Evolutionary conservation across 2,888 invertebrate species (phyloP).

Genomic region (Meteorus colon): DNA sequence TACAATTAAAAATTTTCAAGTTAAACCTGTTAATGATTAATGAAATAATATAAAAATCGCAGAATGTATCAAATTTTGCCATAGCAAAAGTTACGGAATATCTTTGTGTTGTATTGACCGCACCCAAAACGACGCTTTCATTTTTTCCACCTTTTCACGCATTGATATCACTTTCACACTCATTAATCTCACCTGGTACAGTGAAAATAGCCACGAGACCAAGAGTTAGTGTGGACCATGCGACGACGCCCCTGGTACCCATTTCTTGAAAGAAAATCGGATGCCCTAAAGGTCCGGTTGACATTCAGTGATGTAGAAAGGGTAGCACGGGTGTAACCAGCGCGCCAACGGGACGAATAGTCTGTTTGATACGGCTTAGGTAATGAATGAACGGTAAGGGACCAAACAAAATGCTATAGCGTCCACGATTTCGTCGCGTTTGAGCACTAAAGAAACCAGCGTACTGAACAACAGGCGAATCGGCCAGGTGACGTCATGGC

Average conservation of each 20-base stretch:
- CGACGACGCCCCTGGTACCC: conserved; percentile 41
- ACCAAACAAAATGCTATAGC: conserved; percentile 33
- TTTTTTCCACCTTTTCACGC: background rate
- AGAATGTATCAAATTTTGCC: background rate
- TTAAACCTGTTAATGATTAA: background rate
- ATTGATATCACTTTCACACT: background rate
- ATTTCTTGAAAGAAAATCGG: conserved; percentile 34
- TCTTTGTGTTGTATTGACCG: conserved; percentile 18
- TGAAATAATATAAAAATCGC: conserved; percentile 18
- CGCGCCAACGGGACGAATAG: conserved; percentile 38
- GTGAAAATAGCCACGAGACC: conserved; percentile 41
- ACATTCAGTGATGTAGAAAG: conserved; percentile 36
- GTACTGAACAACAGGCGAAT: conserved; percentile 37
- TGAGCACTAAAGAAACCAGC: conserved; percentile 33
- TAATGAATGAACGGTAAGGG: conserved; percentile 17
- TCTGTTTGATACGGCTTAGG: conserved; percentile 44
- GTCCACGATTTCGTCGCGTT: conserved; percentile 47
- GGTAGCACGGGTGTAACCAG: conserved; percentile 36
- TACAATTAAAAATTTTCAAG: background rate
- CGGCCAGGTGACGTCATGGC: conserved; percentile 46
- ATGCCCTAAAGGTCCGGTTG: conserved; percentile 15
- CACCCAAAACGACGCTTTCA: conserved; percentile 26
- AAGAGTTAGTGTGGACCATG: conserved; percentile 31
- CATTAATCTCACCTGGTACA: conserved; percentile 47
- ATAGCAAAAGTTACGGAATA: conserved; percentile 36